phyloP scores from a whole-genome alignment of 1,140 invertebrate genomes.

The Oncopeltus fasciatus region DNA sequence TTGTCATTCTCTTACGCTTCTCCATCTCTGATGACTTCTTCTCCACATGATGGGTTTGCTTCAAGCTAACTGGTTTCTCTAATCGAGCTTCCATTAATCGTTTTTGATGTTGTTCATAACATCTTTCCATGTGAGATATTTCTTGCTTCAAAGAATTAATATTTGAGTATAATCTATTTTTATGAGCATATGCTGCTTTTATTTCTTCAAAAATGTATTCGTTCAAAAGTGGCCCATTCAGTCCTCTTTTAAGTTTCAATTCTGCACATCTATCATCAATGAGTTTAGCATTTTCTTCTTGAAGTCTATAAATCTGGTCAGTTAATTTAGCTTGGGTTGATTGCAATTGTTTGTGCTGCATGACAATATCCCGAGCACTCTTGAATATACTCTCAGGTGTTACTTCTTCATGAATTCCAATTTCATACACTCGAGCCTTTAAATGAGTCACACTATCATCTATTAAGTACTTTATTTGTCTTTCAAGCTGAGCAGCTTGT shows the following conservation, averaged over 20 bases:
- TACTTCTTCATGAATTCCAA: conserved; percentile 70
- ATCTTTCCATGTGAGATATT: conserved; percentile 3
- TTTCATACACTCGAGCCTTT: conserved; percentile 75
- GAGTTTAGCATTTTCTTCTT: conserved; percentile 21
- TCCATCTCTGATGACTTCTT: neutral
- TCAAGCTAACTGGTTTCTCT: neutral
- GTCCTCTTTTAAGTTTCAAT: conserved; percentile 4
- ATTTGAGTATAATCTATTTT: conserved; percentile 64
- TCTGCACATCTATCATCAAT: conserved; percentile 19
- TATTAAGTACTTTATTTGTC: conserved; percentile 76
- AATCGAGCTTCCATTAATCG: neutral
- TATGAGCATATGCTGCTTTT: conserved; percentile 57
- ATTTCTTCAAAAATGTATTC: conserved; percentile 75
- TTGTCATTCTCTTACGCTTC: neutral
- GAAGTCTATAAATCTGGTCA: conserved; percentile 8
- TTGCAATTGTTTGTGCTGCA: conserved; percentile 78
- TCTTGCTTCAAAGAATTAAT: conserved; percentile 37
- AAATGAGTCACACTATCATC: conserved; percentile 76
- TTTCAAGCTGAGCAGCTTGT: conserved; percentile 71
- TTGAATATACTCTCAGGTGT: conserved; percentile 68
- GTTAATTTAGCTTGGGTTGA: neutral
- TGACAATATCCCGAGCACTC: conserved; percentile 83
- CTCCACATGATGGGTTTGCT: too few species aligned
- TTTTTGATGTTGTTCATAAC: neutral
- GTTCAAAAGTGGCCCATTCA: conserved; percentile 18